Evolutionary conservation across 2,113 vertebrate species (phyloP).

Genomic region (Coryphaenoides rupestris): DNA sequence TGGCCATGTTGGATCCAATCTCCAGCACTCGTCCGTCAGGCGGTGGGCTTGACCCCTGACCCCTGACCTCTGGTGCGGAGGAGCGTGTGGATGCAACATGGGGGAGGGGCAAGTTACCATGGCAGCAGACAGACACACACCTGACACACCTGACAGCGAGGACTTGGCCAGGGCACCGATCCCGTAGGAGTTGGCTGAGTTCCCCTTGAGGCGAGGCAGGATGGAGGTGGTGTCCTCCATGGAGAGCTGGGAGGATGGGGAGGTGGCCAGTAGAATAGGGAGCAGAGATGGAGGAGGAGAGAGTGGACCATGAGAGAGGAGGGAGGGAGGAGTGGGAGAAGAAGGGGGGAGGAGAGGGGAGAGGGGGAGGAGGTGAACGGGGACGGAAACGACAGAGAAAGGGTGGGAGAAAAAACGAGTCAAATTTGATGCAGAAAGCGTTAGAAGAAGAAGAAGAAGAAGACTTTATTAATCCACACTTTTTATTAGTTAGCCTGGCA

Average conservation of each 20-base stretch:
- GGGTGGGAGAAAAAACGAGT: constrained; percentile 22
- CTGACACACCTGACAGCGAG: constrained; percentile 94
- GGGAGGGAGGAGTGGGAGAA: neutral
- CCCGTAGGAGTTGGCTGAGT: constrained; percentile 88
- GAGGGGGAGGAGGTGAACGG: constrained; percentile 3
- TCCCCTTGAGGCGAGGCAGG: constrained; percentile 91
- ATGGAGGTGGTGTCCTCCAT: constrained; percentile 99
- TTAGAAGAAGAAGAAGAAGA: too few relatives aligned
- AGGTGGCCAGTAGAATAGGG: too few relatives aligned
- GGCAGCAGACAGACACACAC: constrained; percentile 78
- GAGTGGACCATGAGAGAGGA: constrained; percentile 1
- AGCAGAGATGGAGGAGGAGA: constrained; percentile 15
- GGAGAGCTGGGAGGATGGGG: constrained; percentile 86
- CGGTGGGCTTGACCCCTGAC: constrained; percentile 44
- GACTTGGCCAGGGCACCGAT: constrained; percentile 99
- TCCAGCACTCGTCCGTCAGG: constrained; percentile 40
- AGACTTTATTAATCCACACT: too few relatives aligned
- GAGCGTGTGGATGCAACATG: constrained; percentile 71
- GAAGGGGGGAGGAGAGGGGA: neutral
- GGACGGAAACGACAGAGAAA: constrained; percentile 16
- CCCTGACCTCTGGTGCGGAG: constrained; percentile 13
- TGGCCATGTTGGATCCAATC: constrained; percentile 75
- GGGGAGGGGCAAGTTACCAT: constrained; percentile 73
- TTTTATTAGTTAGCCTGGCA: too few relatives aligned
- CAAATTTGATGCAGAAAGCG: too few relatives aligned